Percentiles rank a stretch among this genome's conserved stretches.
Evolutionary conservation across 2,113 vertebrate species (phyloP).

Genomic region (human (Homo sapiens)): DNA sequence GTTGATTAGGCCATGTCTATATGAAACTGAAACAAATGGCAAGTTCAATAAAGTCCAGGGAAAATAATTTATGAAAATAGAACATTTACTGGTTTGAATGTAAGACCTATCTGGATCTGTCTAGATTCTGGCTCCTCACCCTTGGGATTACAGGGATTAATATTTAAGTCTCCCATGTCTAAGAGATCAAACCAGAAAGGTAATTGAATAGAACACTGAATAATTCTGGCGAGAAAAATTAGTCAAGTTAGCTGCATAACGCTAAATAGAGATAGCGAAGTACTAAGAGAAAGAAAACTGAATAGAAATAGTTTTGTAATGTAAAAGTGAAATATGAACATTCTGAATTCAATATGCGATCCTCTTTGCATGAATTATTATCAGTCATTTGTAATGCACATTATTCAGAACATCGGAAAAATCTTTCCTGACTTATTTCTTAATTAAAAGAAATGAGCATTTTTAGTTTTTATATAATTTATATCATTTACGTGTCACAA

Average conservation of each 20-base stretch:
- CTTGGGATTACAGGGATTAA: background rate
- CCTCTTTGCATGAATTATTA: constrained; percentile 76
- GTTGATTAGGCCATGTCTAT: background rate
- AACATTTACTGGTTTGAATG: background rate
- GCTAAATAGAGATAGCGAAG: background rate
- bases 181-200: background rate
- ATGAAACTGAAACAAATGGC: background rate
- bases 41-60: background rate
- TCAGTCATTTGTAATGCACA: constrained; percentile 63
- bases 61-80: background rate
- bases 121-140: background rate
- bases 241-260: background rate
- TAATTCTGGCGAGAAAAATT: background rate
- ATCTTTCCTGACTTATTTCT: constrained; percentile 78
- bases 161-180: background rate
- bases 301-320: constrained; percentile 57
- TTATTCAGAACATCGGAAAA: constrained; percentile 75
- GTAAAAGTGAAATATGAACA: constrained; percentile 60
- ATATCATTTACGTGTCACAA: constrained; percentile 76
- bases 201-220: constrained; percentile 1
- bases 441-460: constrained; percentile 81
- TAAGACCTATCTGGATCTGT: background rate
- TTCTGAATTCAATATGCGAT: constrained; percentile 57
- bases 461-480: constrained; percentile 79
- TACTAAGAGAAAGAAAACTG: constrained; percentile 52